Evolutionary conservation across 2,113 vertebrate genomes (phyloP).

Genomic region (Conger conger): DNA sequence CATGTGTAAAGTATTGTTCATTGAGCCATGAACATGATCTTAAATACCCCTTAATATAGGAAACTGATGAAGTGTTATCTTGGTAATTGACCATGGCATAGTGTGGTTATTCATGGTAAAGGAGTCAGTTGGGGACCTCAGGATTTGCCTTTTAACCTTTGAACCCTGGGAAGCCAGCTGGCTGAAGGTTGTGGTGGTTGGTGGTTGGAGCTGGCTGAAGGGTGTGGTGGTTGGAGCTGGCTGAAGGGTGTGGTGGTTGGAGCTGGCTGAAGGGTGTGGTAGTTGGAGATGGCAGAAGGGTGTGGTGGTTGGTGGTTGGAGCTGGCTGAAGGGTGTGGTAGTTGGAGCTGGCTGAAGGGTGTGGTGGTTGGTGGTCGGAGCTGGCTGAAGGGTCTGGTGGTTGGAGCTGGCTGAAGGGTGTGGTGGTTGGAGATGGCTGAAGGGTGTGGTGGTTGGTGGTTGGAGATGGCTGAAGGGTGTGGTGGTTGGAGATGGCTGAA

Average conservation of each 20-base stretch:
- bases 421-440: neutral
- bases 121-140: constrained; percentile 12
- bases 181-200: neutral
- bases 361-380: no score
- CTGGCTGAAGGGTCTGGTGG: constrained; percentile 1
- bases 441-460: constrained; percentile 7
- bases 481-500: constrained; percentile 1
- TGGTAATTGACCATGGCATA: constrained; percentile 18
- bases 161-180: neutral
- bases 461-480: neutral
- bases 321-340: constrained; percentile 7
- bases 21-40: no score
- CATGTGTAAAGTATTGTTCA: no score
- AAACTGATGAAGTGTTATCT: neutral
- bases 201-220: neutral
- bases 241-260: constrained; percentile 2
- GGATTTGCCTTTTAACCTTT: neutral
- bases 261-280: constrained; percentile 7
- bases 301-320: constrained; percentile 16
- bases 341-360: no score
- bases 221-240: constrained; percentile 11
- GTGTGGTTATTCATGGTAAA: neutral
- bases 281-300: no score
- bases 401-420: neutral
- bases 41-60: no score